Evolutionary conservation across 2,888 invertebrate species (phyloP), one percentile per base, ranked within the genome.

Genomic region (Tyria jacobaeae): DNA sequence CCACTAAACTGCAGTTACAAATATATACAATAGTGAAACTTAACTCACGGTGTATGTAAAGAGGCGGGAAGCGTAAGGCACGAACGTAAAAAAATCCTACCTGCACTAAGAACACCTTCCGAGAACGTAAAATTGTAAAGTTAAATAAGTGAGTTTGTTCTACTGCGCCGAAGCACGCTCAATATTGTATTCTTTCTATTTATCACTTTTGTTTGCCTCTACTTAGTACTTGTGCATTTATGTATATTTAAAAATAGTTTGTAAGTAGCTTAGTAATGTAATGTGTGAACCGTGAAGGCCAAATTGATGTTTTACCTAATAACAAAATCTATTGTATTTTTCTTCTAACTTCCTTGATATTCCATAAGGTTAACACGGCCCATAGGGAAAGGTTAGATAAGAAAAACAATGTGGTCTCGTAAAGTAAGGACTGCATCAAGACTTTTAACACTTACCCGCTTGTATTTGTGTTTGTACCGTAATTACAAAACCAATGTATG

Each of bases 51-150:
- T 67, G 67, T 76, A 78, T 77, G 73, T 76, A 72, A 76, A 75
- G 76, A 76, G 64, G 62, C 73, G 74, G 58, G 56, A 66, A 75
- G 75, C 75, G 70, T 76, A 71, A 66, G 72, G 75, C 70, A 66
- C 64, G 66, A 64, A 69, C 69, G 78, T 81, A 80, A 83, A 88
- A 89, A 89, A 88, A 84, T 70, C 74, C 85, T 91, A 92, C 92
- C 91, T 91, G 91, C 82, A 79, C 75, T 77, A 75, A 78, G 78
- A 76, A 81, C 81, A 78, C 85, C 84, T 92, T 92, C 91, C 76
- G 60, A 86, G 92, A 92, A 92, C 80, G 85, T 88, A 83, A 87
- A 88, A 90, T 91, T 89, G 87, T 89, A 83, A 90, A 89, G 80
- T 84, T 86, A 90, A 90, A 91, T 80, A 91, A 79, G 77, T 71